phyloP scores from a whole-genome alignment of 2,888 invertebrate genomes.

The Tineola bisselliella region DNA sequence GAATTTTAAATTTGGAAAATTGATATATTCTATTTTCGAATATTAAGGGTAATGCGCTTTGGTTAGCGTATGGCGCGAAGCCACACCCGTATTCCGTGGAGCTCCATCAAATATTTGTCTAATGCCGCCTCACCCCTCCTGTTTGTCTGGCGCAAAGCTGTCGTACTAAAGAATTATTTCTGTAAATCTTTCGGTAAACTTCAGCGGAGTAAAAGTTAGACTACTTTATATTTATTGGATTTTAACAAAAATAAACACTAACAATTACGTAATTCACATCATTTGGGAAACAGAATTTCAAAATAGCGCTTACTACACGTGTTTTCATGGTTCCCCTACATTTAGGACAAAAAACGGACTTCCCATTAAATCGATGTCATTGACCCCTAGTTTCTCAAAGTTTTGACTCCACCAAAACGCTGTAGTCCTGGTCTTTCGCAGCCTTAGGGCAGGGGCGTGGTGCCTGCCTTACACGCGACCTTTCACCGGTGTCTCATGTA shows the following conservation, averaged over 20 bases:
- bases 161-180: conserved; percentile 1
- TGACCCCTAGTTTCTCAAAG: background rate
- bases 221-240: background rate
- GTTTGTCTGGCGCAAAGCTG: conserved; percentile 34
- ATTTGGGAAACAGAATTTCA: no score
- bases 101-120: conserved; percentile 34
- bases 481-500: background rate
- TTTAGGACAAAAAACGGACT: background rate
- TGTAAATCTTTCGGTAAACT: background rate
- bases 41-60: background rate
- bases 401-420: conserved; percentile 13
- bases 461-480: conserved; percentile 23
- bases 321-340: no score
- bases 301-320: no score
- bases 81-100: background rate
- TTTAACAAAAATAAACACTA: background rate
- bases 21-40: background rate
- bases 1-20: background rate
- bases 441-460: conserved; percentile 41
- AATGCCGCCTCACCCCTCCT: conserved; percentile 29
- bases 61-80: background rate
- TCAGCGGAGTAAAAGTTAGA: background rate
- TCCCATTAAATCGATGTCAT: background rate
- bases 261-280: background rate
- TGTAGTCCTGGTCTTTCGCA: conserved; percentile 15